Percentiles rank a stretch among this genome's conserved stretches.
Evolutionary conservation across 2,888 invertebrate genomes (phyloP).

Genomic region (Lasius fuliginosus): DNA sequence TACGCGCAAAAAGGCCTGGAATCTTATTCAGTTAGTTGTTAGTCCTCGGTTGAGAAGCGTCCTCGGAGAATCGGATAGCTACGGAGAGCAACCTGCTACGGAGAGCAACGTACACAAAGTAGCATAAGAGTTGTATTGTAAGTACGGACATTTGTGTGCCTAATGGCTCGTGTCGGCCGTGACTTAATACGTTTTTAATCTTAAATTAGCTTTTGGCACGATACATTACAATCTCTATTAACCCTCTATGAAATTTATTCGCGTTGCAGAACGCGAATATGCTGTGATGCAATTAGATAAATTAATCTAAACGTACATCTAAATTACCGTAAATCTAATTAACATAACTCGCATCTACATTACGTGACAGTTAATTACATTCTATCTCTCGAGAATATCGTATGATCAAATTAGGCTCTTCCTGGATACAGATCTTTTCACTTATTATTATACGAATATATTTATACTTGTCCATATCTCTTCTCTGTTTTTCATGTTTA

Average conservation of each 20-base stretch:
- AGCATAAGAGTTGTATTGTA: background rate
- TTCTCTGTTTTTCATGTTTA: background rate
- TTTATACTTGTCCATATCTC: background rate
- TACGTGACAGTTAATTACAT: constrained; percentile 23
- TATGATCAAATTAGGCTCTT: constrained; percentile 4
- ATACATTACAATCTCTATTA: constrained; percentile 17
- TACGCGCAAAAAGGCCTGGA: background rate
- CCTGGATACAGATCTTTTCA: background rate
- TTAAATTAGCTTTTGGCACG: background rate
- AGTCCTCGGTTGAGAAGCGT: background rate
- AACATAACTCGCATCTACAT: constrained; percentile 29
- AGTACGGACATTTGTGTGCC: background rate
- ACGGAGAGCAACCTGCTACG: background rate
- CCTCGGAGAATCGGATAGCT: background rate
- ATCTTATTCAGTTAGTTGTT: background rate
- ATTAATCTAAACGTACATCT: constrained; percentile 49
- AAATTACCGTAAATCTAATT: constrained; percentile 45
- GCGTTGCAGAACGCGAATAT: background rate
- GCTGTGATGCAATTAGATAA: constrained; percentile 22
- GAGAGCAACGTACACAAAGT: background rate
- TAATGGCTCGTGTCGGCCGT: background rate
- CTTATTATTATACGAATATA: background rate
- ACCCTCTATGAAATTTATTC: constrained; percentile 12
- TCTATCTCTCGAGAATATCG: constrained; percentile 27
- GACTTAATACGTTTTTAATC: background rate